Percentiles rank a stretch among this genome's conserved stretches.
phyloP scores from a whole-genome alignment of 1,140 invertebrate species.

The Luehdorfia chinensis region DNA sequence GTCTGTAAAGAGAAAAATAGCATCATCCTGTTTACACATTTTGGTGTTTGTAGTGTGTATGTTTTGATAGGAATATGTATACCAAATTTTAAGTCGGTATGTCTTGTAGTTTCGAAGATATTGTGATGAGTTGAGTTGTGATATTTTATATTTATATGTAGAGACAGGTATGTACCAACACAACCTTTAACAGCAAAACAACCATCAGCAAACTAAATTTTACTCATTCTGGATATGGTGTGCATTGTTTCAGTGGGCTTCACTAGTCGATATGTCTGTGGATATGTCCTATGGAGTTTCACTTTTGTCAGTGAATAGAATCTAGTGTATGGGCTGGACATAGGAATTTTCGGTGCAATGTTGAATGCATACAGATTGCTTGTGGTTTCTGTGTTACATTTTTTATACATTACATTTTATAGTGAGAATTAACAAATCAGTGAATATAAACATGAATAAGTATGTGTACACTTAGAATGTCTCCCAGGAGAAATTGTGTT shows the following conservation, averaged over 20 bases:
- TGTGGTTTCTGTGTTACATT: constrained; percentile 60
- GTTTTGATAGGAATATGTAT: too few relatives aligned
- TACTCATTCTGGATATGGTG: constrained; percentile 26
- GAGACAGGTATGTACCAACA: too few relatives aligned
- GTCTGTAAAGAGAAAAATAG: too few relatives aligned
- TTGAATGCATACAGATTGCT: constrained; percentile 46
- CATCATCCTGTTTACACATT: too few relatives aligned
- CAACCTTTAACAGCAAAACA: constrained; percentile 52
- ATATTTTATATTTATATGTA: too few relatives aligned
- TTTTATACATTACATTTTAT: constrained; percentile 38
- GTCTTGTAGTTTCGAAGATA: too few relatives aligned
- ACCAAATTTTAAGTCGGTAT: too few relatives aligned
- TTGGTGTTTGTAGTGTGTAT: too few relatives aligned
- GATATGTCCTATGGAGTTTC: constrained; percentile 74
- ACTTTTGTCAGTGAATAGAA: constrained; percentile 75
- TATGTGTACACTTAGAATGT: constrained; percentile 29
- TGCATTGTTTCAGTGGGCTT: constrained; percentile 38
- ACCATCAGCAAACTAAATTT: constrained; percentile 24
- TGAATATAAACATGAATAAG: constrained; percentile 65
- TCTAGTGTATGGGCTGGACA: constrained; percentile 64
- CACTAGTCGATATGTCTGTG: constrained; percentile 39
- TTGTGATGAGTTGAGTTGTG: too few relatives aligned
- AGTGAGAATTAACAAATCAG: constrained; percentile 37
- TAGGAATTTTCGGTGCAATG: constrained; percentile 57
- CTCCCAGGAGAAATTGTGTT: constrained; percentile 17